phyloP scores from a whole-genome alignment of 2,113 vertebrate genomes.

The Megaptera novaeangliae region DNA sequence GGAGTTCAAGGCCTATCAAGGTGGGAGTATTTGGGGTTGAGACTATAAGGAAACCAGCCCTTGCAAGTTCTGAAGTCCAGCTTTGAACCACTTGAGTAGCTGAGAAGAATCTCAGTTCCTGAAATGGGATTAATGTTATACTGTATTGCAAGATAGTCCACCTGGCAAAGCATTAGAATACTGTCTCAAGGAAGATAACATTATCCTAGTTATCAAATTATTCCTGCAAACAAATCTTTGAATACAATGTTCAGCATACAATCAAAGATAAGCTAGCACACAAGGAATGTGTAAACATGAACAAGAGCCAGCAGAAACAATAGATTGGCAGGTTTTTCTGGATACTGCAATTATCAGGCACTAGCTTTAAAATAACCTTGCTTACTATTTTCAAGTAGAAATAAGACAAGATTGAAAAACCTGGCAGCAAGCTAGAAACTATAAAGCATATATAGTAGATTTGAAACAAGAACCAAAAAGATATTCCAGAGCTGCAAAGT shows the following conservation, averaged over 20 bases:
- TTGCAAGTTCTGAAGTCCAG: neutral
- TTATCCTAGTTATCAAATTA: neutral
- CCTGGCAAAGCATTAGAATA: neutral
- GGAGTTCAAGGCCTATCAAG: neutral
- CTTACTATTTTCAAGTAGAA: constrained; percentile 38
- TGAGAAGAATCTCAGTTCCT: neutral
- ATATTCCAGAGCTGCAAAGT: constrained; percentile 7
- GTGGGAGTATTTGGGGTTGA: neutral
- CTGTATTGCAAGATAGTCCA: neutral
- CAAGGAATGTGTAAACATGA: neutral
- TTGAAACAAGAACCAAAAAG: constrained; percentile 12
- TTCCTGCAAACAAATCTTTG: neutral
- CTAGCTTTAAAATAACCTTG: neutral
- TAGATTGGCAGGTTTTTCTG: neutral
- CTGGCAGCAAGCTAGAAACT: neutral
- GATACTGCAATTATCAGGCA: neutral
- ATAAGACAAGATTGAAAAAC: neutral
- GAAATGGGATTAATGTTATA: neutral
- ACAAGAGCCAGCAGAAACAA: neutral
- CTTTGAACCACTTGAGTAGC: neutral
- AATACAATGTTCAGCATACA: neutral
- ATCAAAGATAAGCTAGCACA: neutral
- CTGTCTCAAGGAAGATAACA: neutral
- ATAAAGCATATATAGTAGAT: neutral
- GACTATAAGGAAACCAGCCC: neutral